Evolutionary conservation across 2,888 invertebrate species (phyloP), one percentile per base, ranked within the genome.

Genomic region (Drosophila prostipennis): DNA sequence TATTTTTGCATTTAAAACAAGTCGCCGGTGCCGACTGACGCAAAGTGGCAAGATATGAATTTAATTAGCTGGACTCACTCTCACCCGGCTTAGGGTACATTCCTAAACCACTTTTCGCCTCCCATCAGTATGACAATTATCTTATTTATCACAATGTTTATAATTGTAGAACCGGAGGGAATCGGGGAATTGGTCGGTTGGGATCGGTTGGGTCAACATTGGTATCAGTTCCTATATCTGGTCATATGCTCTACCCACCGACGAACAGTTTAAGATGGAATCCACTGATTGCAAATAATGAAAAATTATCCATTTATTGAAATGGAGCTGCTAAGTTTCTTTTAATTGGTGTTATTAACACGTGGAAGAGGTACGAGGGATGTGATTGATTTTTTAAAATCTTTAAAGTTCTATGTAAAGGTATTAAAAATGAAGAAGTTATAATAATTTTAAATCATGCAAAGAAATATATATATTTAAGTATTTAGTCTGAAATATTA

Each of bases 1-100:
- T 46, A 46, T 29, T 52, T 58, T 68, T 40, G 51, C 68, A 68
- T 51, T 58, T 8, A 29, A 70, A 68, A 58, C 68, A 70, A 46
- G 58, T 69, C 43, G n/a, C 26, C 67, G 26, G 13, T 45, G 26
- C 19, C 23, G 14, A 11, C 16, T 65, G 45, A 54, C 45, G 36
- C 32, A 34, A 32, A 65, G 45, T n/a, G 40, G 10, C 42, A 19
- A 36, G 23, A 29, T 45, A 42, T 42, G 36, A 32, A 54, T 59
- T 39, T 68, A 55, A 67, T 55, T 67, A 68, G 68, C 65, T 42
- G 48, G 46, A 46, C 36, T 48, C 13, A 29, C 46, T 65, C 68
- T 67, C 23, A 40, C 45, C 14, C 3, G 34, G 49, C 40, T 40
- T 16, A 34, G 23, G 34, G 34, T 16, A 26, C 36, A 48, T 68